A percentile compares a stretch with the other conserved stretches of the same genome.
phyloP scores from a whole-genome alignment of 2,888 invertebrate genomes.

The Nymphalis urticae region DNA sequence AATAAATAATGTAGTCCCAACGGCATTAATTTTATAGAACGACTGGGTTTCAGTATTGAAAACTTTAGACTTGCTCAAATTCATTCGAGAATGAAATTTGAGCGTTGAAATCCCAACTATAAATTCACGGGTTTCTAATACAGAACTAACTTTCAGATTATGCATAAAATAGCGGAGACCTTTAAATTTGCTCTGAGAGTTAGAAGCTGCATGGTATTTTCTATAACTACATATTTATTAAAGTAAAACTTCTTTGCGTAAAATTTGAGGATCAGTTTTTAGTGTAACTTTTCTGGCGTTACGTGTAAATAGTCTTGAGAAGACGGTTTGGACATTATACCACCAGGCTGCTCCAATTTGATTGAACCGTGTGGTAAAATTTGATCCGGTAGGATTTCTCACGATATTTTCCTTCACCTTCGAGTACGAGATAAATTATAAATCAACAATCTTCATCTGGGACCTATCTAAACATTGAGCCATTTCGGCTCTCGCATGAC shows the following conservation, averaged over 20 bases:
- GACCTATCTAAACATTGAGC: too few species aligned
- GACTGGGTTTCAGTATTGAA: conserved; percentile 18
- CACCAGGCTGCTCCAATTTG: background rate
- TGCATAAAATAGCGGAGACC: conserved; percentile 5
- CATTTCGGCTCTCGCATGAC: too few species aligned
- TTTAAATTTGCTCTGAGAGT: background rate
- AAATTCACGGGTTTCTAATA: conserved; percentile 17
- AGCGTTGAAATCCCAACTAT: conserved; percentile 16
- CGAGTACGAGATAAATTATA: too few species aligned
- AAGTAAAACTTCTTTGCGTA: too few species aligned
- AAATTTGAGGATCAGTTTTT: too few species aligned
- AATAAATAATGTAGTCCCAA: conserved; percentile 12
- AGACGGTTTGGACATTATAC: background rate
- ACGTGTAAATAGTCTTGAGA: too few species aligned
- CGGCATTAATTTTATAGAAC: conserved; percentile 20
- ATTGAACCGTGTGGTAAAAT: too few species aligned
- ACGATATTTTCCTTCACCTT: too few species aligned
- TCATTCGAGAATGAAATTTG: conserved; percentile 22
- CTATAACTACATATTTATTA: too few species aligned
- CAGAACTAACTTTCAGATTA: conserved; percentile 9
- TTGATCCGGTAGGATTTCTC: too few species aligned
- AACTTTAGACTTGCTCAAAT: conserved; percentile 11
- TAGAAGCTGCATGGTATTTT: background rate
- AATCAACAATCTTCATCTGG: too few species aligned
- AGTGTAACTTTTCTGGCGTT: background rate